phyloP scores from a whole-genome alignment of 2,888 invertebrate genomes.

The Cyaniris semiargus region DNA sequence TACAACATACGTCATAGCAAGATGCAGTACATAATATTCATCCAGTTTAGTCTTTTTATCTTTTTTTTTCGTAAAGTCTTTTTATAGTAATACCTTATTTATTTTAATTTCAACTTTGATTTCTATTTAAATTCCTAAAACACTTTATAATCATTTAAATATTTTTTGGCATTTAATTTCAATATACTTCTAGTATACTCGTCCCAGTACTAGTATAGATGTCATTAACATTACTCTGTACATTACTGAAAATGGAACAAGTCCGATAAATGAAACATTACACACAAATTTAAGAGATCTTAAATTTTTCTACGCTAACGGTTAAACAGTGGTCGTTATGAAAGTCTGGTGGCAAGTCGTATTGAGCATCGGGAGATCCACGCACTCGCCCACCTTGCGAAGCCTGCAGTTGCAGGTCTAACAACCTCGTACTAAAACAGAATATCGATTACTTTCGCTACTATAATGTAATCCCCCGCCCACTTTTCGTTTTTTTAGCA shows the following conservation, averaged over 20 bases:
- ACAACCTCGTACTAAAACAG: constrained; percentile 79
- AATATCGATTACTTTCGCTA: constrained; percentile 82
- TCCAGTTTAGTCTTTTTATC: no score
- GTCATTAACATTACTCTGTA: background rate
- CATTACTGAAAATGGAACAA: background rate
- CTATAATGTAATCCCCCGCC: constrained; percentile 82
- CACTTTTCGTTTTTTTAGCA: constrained; percentile 79
- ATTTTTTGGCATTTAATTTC: background rate
- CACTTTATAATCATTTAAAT: no score
- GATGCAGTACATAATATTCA: no score
- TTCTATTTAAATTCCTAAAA: no score
- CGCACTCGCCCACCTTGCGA: constrained; percentile 50
- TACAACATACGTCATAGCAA: background rate
- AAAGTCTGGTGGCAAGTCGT: constrained; percentile 15
- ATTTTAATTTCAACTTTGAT: no score
- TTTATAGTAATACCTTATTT: no score
- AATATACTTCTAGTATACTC: background rate
- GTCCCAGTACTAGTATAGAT: background rate
- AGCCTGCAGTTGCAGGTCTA: constrained; percentile 73
- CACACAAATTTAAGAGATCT: background rate
- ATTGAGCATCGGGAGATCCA: constrained; percentile 7
- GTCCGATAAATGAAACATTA: background rate
- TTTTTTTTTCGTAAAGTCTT: no score
- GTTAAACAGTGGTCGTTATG: background rate
- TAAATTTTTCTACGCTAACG: background rate